Evolutionary conservation across 2,113 vertebrate genomes (phyloP).

Genomic region (Psophia crepitans): DNA sequence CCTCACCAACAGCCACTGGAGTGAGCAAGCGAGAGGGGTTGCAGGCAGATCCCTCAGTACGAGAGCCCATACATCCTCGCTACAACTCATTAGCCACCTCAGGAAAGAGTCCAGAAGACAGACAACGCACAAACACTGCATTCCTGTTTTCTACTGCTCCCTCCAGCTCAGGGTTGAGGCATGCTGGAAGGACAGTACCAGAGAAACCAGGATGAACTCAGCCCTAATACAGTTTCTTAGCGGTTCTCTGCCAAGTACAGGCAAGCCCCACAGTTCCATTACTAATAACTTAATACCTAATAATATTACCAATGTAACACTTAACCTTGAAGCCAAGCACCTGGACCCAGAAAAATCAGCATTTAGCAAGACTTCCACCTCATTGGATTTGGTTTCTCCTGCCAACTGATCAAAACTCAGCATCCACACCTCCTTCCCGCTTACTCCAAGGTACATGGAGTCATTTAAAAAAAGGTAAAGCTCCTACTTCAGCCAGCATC

Average conservation of each 20-base stretch:
- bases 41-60: not conserved
- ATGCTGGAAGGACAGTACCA: not conserved
- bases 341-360: not conserved
- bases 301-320: constrained; percentile 25
- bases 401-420: not conserved
- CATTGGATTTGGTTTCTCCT: not conserved
- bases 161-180: constrained; percentile 36
- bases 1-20: not conserved
- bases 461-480: not conserved
- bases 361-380: not conserved
- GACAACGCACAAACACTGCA: not conserved
- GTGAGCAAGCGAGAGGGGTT: not conserved
- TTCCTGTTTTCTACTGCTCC: not conserved
- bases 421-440: not conserved
- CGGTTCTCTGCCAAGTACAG: constrained; percentile 20
- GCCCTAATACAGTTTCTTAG: not conserved
- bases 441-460: not conserved
- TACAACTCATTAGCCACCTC: not conserved
- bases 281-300: constrained; percentile 44
- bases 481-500: not conserved
- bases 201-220: constrained; percentile 51
- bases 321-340: constrained; percentile 40
- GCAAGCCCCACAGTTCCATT: constrained; percentile 7
- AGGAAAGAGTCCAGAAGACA: not conserved
- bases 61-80: not conserved